Conservation (phyloP, 2,888 invertebrate genomes). For the Steinernema hermaphroditum region DNA sequence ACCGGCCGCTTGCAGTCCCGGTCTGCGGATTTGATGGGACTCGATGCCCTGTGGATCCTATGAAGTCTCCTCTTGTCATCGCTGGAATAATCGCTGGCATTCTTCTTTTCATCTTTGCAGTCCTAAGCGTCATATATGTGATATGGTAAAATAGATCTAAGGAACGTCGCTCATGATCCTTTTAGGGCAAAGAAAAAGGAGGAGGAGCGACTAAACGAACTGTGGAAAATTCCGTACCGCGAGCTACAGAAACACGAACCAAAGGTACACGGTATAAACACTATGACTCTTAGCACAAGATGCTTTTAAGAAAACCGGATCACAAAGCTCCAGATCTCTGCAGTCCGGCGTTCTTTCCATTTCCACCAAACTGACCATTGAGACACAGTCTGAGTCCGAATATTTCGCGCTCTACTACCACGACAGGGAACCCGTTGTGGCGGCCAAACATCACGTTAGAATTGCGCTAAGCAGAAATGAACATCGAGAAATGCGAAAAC, state of each 20-base stretch:
- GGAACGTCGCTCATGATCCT: background rate
- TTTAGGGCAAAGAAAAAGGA: slow-evolving; percentile 10
- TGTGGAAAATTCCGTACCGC: slow-evolving; percentile 37
- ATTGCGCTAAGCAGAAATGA: slow-evolving; percentile 20
- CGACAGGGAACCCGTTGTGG: slow-evolving; percentile 39
- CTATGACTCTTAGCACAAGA: background rate
- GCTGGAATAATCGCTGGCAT: background rate
- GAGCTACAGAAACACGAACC: slow-evolving; percentile 35
- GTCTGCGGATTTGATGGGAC: slow-evolving; percentile 39
- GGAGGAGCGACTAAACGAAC: slow-evolving; percentile 29
- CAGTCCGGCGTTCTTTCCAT: slow-evolving; percentile 34
- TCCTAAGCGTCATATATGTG: slow-evolving; percentile 11
- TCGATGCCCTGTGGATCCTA: slow-evolving; percentile 34
- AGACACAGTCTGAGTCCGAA: slow-evolving; percentile 35
- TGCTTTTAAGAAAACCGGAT: slow-evolving; percentile 17
- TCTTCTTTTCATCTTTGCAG: slow-evolving; percentile 3
- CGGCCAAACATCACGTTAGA: slow-evolving; percentile 37
- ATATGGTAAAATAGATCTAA: background rate
- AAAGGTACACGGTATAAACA: background rate
- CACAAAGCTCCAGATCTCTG: slow-evolving; percentile 36
- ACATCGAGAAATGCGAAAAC: slow-evolving; percentile 25
- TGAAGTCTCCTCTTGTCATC: background rate
- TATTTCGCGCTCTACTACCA: slow-evolving; percentile 33
- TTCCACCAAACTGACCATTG: slow-evolving; percentile 41
- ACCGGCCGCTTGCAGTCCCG: slow-evolving; percentile 37